Percentiles rank a stretch among this genome's conserved stretches.
These are phyloP conservation scores for Phortica okadai DNA, from an alignment of 2,888 invertebrate genomes.

Conservation along the genomic window DNA sequence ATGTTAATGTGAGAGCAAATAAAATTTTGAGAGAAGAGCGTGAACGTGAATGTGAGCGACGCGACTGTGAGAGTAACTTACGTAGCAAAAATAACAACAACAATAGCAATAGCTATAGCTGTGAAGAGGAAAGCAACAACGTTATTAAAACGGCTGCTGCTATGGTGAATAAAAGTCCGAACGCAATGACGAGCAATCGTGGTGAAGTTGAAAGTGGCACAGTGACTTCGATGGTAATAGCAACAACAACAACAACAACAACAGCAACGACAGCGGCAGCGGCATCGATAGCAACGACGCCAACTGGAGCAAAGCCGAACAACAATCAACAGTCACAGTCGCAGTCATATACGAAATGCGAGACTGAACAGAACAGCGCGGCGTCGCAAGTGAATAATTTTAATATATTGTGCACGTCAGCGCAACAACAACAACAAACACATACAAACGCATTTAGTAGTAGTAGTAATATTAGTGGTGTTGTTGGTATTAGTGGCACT, in stretches of 20 bases:
- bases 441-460: slow-evolving; percentile 1
- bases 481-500: not conserved
- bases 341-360: slow-evolving; percentile 73
- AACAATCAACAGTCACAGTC: slow-evolving; percentile 24
- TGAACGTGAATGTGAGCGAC: slow-evolving; percentile 44
- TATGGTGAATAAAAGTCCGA: slow-evolving; percentile 47
- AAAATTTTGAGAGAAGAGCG: not conserved
- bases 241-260: slow-evolving; percentile 20
- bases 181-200: not conserved
- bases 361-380: slow-evolving; percentile 67
- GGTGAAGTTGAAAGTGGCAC: slow-evolving; percentile 37
- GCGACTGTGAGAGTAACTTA: slow-evolving; percentile 25
- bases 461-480: not conserved
- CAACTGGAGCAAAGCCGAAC: slow-evolving; percentile 58
- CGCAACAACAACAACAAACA: slow-evolving; percentile 22
- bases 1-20: slow-evolving; percentile 2
- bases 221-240: not conserved
- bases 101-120: too few relatives aligned
- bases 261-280: slow-evolving; percentile 36
- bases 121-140: not conserved
- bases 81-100: not conserved
- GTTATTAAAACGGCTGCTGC: slow-evolving; percentile 10
- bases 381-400: slow-evolving; percentile 28
- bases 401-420: slow-evolving; percentile 19
- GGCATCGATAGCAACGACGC: slow-evolving; percentile 50